Conservation (phyloP, 1,140 invertebrate genomes). For the Danaus melanippus region DNA sequence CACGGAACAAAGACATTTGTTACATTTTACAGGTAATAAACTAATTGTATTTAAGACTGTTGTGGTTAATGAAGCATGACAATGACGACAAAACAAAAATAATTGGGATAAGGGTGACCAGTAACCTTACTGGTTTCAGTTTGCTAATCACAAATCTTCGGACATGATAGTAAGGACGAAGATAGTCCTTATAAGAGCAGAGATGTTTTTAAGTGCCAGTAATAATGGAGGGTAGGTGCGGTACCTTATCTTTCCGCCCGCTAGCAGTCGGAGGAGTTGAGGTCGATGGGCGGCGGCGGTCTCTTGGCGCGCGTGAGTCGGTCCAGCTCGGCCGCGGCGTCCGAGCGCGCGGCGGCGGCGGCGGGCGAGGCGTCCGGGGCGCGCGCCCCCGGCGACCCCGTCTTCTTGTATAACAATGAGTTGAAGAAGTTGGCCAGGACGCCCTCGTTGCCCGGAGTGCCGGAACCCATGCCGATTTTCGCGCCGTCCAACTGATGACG, state of each 20-base stretch:
- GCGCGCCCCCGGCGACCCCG: conserved; percentile 76
- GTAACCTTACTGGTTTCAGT: too few relatives aligned
- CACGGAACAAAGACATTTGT: too few relatives aligned
- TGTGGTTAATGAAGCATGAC: too few relatives aligned
- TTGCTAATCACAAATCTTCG: too few relatives aligned
- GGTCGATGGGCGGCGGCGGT: conserved; percentile 60
- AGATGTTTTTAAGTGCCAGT: too few relatives aligned
- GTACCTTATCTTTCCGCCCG: conserved; percentile 1
- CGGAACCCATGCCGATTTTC: conserved; percentile 76
- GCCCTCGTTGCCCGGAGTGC: conserved; percentile 87
- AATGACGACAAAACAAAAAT: too few relatives aligned
- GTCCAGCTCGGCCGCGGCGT: conserved; percentile 94
- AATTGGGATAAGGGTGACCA: too few relatives aligned
- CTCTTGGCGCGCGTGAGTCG: conserved; percentile 83
- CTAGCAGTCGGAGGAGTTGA: conserved; percentile 56
- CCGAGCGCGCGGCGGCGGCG: conserved; percentile 82
- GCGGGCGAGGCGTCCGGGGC: conserved; percentile 72
- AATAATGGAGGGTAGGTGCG: neutral
- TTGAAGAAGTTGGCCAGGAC: conserved; percentile 99
- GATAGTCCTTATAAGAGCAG: too few relatives aligned
- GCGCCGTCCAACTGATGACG: conserved; percentile 78
- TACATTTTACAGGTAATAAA: too few relatives aligned
- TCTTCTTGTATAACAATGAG: conserved; percentile 94
- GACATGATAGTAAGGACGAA: too few relatives aligned
- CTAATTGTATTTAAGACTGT: too few relatives aligned